Evolutionary conservation across 2,113 vertebrate species (phyloP).

Genomic region (Petaurus breviceps): DNA sequence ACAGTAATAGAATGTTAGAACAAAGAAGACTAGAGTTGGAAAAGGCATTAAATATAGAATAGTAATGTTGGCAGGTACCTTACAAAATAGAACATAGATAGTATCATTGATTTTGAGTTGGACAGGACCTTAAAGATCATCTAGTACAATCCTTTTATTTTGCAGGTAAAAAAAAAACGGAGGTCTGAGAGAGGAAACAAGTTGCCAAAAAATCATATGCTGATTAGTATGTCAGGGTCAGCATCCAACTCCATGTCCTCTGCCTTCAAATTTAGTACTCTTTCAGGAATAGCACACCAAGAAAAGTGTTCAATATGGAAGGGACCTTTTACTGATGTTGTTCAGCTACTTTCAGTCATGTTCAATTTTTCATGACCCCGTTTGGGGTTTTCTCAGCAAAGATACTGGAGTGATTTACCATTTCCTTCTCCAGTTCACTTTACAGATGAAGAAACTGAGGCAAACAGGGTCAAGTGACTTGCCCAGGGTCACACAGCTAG

Average conservation of each 20-base stretch:
- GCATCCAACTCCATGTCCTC: background rate
- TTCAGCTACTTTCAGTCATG: background rate
- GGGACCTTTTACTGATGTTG: background rate
- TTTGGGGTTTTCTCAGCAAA: background rate
- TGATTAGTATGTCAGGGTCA: background rate
- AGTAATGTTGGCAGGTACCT: background rate
- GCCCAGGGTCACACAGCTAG: background rate
- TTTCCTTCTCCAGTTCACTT: background rate
- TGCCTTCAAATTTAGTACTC: background rate
- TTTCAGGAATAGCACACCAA: background rate
- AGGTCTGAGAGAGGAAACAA: background rate
- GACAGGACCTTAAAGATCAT: background rate
- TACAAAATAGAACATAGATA: background rate
- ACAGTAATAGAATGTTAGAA: background rate
- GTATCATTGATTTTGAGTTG: background rate
- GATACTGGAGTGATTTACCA: background rate
- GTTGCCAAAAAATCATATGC: background rate
- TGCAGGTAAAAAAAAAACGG: background rate
- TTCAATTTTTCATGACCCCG: background rate
- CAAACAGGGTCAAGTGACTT: background rate
- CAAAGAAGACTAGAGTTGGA: background rate
- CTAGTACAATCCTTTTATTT: background rate
- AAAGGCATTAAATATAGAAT: background rate
- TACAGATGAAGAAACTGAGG: background rate
- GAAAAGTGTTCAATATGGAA: background rate